These are phyloP conservation scores for Eupithecia pulchellata DNA, from an alignment of 2,888 invertebrate genomes.

Conservation along the genomic window DNA sequence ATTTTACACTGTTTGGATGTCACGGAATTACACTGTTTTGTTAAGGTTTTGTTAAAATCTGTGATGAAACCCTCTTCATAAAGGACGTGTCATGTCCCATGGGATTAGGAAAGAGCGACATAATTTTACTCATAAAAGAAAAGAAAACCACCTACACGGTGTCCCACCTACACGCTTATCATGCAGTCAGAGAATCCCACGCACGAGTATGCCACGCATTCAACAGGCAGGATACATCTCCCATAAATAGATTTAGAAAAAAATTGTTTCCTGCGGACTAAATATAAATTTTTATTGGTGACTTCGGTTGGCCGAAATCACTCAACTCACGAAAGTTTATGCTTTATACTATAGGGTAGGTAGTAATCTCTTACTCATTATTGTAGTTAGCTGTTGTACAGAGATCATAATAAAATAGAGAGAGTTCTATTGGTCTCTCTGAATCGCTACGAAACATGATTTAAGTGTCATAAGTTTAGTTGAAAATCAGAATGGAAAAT, in stretches of 20 bases:
- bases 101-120: neutral
- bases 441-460: too few species aligned
- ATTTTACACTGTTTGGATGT: neutral
- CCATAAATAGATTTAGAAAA: neutral
- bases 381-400: too few species aligned
- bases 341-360: too few species aligned
- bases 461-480: too few species aligned
- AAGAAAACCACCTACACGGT: neutral
- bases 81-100: neutral
- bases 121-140: neutral
- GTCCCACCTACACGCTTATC: conserved; percentile 1
- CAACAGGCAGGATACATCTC: neutral
- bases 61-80: neutral
- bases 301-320: neutral
- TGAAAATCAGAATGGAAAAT: too few species aligned
- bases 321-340: neutral
- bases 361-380: too few species aligned
- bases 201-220: neutral
- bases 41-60: neutral
- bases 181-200: neutral
- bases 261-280: neutral
- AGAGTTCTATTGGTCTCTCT: too few species aligned
- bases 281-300: neutral
- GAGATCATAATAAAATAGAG: too few species aligned
- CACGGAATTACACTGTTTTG: neutral